Percentiles rank a stretch among this genome's conserved stretches.
phyloP scores from a whole-genome alignment of 2,888 invertebrate genomes.

The Dynastes maya region DNA sequence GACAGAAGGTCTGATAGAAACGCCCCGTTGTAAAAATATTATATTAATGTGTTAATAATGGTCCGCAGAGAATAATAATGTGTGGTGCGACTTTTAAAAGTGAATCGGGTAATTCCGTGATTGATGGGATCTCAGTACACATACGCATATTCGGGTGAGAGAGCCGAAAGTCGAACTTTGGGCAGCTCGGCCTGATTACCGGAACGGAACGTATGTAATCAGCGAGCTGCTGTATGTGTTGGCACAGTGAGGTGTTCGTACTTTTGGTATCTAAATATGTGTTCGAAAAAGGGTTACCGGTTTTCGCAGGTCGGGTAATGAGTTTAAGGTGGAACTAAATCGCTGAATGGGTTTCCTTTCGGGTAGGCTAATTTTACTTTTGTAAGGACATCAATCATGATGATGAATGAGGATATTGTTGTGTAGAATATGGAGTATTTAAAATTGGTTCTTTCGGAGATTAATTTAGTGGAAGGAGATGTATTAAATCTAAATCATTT shows the following conservation, averaged over 20 bases:
- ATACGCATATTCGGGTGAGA: neutral
- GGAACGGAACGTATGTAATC: constrained; percentile 20
- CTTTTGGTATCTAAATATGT: neutral
- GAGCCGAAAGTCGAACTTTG: neutral
- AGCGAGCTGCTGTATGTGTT: neutral
- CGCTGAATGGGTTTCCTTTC: constrained; percentile 1
- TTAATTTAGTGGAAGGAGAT: too few species aligned
- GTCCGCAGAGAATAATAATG: constrained; percentile 68
- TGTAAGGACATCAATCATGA: constrained; percentile 15
- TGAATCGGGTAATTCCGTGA: constrained; percentile 55
- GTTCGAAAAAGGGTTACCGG: constrained; percentile 18
- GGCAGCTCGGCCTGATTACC: constrained; percentile 5
- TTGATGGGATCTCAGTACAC: constrained; percentile 40
- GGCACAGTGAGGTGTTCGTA: neutral
- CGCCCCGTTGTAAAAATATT: constrained; percentile 70
- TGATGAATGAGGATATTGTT: neutral
- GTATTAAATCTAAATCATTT: too few species aligned
- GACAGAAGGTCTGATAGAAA: constrained; percentile 69
- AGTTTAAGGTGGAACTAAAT: neutral
- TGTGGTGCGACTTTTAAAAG: constrained; percentile 61
- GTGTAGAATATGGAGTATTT: too few species aligned
- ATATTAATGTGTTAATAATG: constrained; percentile 70
- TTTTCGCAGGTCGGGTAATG: constrained; percentile 14
- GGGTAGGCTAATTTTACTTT: constrained; percentile 16
- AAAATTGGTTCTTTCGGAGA: too few species aligned